Evolutionary conservation across 2,888 invertebrate species (phyloP), one percentile per base, ranked within the genome.

Genomic region (Lobophora halterata): DNA sequence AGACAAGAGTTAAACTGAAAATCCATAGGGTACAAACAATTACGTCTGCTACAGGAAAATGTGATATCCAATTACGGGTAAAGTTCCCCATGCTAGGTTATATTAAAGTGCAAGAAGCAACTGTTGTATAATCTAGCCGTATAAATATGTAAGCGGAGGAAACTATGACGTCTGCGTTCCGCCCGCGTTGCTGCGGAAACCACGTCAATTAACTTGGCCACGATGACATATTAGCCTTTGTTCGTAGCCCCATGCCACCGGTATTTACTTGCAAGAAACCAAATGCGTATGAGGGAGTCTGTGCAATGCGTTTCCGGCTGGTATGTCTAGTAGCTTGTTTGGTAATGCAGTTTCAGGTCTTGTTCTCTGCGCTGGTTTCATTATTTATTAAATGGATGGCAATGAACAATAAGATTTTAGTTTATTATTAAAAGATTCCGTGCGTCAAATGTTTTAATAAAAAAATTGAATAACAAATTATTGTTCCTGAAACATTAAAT

Each of bases 221-320:
- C 78, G 76, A 83, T 86, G 86, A 86, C 86, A 85, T 85, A 87
- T 87, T 83, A 82, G 79, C 80, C 81, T 83, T 85, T 85, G 83
- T 85, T 81, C 79, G 65, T 44, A 46, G 55, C 62, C 57, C 58
- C 50, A 43, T 55, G 52, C 54, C 50, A 56, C 63, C 64, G 65
- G 64, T 67, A 73, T 76, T 73, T 67, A 71, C 69, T 71, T 64
- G 65, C 68, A 71, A 77, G 70, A 69, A 71, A 65, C 57, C 61
- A 60, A 53, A 56, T 64, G 53, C 53, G 53, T 50, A 33, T 29
- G 44, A 43, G 46, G 45, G 40, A 48, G 47, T 48, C 47, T 46
- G 34, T 46, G 41, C 41, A 43, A 38, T 49, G 53, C 53, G 48
- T 32, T 49, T 53, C 48, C 53, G 50, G n/a, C n/a, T n/a, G n/a